A percentile compares a stretch with the other conserved stretches of the same genome.
These are phyloP conservation scores for Agapostemon virescens DNA, from an alignment of 2,888 invertebrate species.

Conservation along the genomic window DNA sequence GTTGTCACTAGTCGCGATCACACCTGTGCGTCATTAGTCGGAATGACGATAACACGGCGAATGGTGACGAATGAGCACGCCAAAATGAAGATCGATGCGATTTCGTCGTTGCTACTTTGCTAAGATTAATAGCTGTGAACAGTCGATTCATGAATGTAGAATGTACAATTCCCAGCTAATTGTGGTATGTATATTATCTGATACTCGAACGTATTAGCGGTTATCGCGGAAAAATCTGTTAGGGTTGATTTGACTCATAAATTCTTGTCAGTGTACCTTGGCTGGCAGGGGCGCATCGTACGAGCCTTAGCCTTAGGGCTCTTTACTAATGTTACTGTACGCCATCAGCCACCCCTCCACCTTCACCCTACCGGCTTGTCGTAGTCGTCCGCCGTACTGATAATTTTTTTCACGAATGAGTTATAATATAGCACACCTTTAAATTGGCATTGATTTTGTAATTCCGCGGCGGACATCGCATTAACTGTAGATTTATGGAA, in stretches of 20 bases:
- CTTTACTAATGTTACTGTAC: neutral
- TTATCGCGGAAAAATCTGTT: constrained; percentile 7
- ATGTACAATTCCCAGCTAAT: neutral
- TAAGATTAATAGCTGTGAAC: constrained; percentile 48
- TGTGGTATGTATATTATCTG: constrained; percentile 2
- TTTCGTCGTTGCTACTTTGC: constrained; percentile 25
- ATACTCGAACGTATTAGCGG: neutral
- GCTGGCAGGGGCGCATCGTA: neutral
- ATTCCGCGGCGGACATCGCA: neutral
- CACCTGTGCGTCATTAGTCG: constrained; percentile 37
- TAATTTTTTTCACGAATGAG: constrained; percentile 7
- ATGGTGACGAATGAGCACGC: constrained; percentile 46
- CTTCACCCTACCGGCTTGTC: neutral
- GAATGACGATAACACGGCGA: constrained; percentile 43
- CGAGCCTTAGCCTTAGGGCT: neutral
- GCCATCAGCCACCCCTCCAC: neutral
- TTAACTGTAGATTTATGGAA: constrained; percentile 8
- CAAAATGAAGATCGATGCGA: constrained; percentile 47
- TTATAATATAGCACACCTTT: constrained; percentile 1
- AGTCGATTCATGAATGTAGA: constrained; percentile 22
- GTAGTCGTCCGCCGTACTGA: neutral
- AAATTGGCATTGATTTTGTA: constrained; percentile 6
- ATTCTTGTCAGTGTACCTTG: neutral
- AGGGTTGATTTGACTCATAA: constrained; percentile 7
- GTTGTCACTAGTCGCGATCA: constrained; percentile 38